Percentiles rank a stretch among this genome's conserved stretches.
Conservation (phyloP, 2,797 vertebrate species). For the Silurus aristotelis region DNA sequence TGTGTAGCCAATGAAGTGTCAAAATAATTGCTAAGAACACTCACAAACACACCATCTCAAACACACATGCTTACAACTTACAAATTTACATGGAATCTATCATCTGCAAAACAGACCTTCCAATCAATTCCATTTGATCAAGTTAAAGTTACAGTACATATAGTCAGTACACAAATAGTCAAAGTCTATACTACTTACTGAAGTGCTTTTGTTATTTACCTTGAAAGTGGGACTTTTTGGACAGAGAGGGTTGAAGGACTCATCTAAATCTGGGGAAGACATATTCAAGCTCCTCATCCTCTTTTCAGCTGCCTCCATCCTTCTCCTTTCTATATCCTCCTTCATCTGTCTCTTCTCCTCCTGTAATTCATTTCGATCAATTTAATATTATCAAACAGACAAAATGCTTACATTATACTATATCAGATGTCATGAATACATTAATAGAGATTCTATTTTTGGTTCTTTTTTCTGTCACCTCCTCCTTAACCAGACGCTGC, state of each 20-base stretch:
- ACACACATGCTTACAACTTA: slow-evolving; percentile 62
- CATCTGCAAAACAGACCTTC: slow-evolving; percentile 63
- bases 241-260: slow-evolving; percentile 69
- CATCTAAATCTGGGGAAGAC: slow-evolving; percentile 67
- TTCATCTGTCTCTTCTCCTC: slow-evolving; percentile 78
- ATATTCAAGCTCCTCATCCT: slow-evolving; percentile 74
- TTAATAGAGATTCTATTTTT: neutral
- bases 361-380: slow-evolving; percentile 58
- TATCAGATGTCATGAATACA: neutral
- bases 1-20: slow-evolving; percentile 23
- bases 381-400: slow-evolving; percentile 3
- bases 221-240: slow-evolving; percentile 77
- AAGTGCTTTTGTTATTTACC: slow-evolving; percentile 63
- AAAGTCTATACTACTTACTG: neutral
- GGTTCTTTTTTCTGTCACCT: slow-evolving; percentile 62
- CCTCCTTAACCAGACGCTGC: slow-evolving; percentile 66
- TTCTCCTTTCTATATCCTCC: slow-evolving; percentile 74
- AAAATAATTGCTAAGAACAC: neutral
- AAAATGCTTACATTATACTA: neutral
- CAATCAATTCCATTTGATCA: slow-evolving; percentile 19
- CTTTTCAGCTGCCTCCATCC: slow-evolving; percentile 74
- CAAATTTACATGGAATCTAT: slow-evolving; percentile 54
- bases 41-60: slow-evolving; percentile 47
- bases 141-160: neutral
- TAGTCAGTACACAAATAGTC: neutral